Evolutionary conservation across 2,888 invertebrate genomes (phyloP).

Genomic region (Biston stratarius): DNA sequence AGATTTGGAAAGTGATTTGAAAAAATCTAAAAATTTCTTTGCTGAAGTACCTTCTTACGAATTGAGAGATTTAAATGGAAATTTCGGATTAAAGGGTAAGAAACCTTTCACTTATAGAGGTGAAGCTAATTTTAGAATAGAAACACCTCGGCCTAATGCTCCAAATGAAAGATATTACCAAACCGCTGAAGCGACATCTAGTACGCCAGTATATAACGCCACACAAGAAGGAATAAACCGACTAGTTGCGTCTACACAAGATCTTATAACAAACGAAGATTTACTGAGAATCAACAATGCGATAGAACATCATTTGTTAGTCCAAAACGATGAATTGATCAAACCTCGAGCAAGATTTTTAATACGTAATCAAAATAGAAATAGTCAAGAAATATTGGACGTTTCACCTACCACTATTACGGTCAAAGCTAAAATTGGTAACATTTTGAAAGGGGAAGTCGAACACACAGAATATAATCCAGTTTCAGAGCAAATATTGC

Average conservation of each 20-base stretch:
- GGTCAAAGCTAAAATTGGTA: conserved; percentile 71
- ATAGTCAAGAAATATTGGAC: conserved; percentile 49
- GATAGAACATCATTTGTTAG: conserved; percentile 65
- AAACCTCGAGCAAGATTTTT: conserved; percentile 63
- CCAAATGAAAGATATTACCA: conserved; percentile 72
- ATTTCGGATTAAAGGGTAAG: conserved; percentile 66
- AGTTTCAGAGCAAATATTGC: conserved; percentile 51
- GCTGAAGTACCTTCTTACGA: conserved; percentile 60
- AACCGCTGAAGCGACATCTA: conserved; percentile 57
- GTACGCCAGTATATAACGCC: conserved; percentile 49
- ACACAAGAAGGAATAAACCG: conserved; percentile 74
- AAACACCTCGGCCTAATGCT: conserved; percentile 61
- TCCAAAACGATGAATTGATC: conserved; percentile 69
- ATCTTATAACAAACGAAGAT: conserved; percentile 88
- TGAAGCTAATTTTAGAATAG: conserved; percentile 65
- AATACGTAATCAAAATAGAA: conserved; percentile 52
- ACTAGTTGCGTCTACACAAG: conserved; percentile 86
- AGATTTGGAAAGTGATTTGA: conserved; percentile 54
- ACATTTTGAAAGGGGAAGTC: conserved; percentile 63
- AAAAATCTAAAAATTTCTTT: conserved; percentile 57
- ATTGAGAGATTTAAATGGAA: conserved; percentile 59
- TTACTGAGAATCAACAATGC: conserved; percentile 88
- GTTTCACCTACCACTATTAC: conserved; percentile 62
- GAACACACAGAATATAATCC: conserved; percentile 56
- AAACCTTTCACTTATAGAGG: conserved; percentile 60